A percentile compares a stretch with the other conserved stretches of the same genome.
phyloP scores from a whole-genome alignment of 2,113 vertebrate genomes.

The Ictidomys tridecemlineatus region DNA sequence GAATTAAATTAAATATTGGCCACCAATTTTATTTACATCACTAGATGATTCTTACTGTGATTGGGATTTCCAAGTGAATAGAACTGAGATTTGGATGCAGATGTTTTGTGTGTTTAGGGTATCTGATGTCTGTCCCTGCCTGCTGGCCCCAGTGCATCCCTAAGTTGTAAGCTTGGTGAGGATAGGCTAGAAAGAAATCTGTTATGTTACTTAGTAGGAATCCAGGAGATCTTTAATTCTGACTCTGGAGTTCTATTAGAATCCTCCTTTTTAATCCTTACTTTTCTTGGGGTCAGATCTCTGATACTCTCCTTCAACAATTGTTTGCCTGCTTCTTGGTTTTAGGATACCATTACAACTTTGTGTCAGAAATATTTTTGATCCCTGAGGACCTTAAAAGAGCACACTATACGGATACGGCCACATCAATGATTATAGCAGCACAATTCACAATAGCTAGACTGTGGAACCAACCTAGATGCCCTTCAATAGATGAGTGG shows the following conservation, averaged over 20 bases:
- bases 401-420: too few species aligned
- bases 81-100: not conserved
- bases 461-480: too few species aligned
- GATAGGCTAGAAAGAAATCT: not conserved
- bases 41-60: not conserved
- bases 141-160: not conserved
- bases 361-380: not conserved
- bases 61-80: constrained; percentile 10
- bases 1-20: constrained; percentile 15
- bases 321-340: not conserved
- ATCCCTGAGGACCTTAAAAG: too few species aligned
- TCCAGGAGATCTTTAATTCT: not conserved
- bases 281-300: not conserved
- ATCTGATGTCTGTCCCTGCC: not conserved
- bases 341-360: not conserved
- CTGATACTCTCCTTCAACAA: not conserved
- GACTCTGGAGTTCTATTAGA: not conserved
- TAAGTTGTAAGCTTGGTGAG: not conserved
- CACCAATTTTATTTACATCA: constrained; percentile 27
- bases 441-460: too few species aligned
- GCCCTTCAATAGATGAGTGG: too few species aligned
- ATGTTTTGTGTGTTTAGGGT: not conserved
- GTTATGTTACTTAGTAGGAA: too few species aligned
- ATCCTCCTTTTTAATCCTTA: too few species aligned
- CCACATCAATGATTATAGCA: too few species aligned